These are phyloP conservation scores for Torymus tubicola DNA, from an alignment of 2,888 invertebrate genomes.

Conservation along the genomic window DNA sequence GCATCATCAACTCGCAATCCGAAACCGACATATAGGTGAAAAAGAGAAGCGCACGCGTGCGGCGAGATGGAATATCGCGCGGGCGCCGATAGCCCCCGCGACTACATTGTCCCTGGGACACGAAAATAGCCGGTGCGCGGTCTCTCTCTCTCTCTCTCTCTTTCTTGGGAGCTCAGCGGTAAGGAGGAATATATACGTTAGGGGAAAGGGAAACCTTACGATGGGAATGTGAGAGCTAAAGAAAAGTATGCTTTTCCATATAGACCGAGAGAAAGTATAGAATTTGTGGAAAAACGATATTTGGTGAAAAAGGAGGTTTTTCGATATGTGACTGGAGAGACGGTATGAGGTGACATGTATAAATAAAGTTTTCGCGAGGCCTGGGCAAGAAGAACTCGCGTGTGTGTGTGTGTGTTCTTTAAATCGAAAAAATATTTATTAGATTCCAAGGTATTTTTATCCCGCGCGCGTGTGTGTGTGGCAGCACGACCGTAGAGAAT, in stretches of 20 bases:
- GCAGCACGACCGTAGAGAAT: not conserved
- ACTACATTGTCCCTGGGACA: constrained; percentile 66
- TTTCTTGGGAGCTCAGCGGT: constrained; percentile 52
- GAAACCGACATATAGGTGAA: constrained; percentile 19
- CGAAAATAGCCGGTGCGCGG: constrained; percentile 63
- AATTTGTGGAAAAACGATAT: not conserved
- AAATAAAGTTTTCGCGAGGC: no score
- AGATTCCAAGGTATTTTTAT: constrained; percentile 45
- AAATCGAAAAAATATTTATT: constrained; percentile 39
- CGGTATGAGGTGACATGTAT: no score
- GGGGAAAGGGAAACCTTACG: constrained; percentile 53
- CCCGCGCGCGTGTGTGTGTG: not conserved
- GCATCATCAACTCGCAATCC: not conserved
- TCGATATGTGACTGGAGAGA: no score
- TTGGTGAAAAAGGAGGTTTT: no score
- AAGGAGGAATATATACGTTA: constrained; percentile 56
- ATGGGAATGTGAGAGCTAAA: not conserved
- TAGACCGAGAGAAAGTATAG: not conserved
- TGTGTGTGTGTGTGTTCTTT: not conserved
- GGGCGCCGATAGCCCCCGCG: constrained; percentile 36
- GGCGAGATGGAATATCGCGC: constrained; percentile 25
- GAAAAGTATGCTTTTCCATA: not conserved
- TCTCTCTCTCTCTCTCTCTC: constrained; percentile 6
- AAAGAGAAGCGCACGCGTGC: constrained; percentile 37
- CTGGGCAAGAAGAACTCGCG: no score